Conservation (phyloP, 2,888 invertebrate genomes). For the Homarus gammarus region DNA sequence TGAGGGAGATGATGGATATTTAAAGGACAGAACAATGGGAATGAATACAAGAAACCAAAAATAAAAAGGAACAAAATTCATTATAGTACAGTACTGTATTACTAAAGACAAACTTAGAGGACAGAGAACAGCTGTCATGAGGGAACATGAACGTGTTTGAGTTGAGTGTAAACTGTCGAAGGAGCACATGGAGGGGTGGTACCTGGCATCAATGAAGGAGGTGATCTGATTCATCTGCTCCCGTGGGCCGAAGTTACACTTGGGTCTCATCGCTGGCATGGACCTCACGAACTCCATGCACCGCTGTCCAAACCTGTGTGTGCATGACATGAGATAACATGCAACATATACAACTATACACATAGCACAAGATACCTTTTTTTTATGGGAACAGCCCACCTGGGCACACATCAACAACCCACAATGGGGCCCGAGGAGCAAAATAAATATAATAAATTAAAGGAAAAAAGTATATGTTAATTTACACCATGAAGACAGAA, state of each 20-base stretch:
- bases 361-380: neutral
- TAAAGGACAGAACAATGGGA: neutral
- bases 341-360: neutral
- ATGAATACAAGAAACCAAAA: neutral
- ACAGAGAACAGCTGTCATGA: too few relatives aligned
- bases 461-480: too few relatives aligned
- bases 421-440: too few relatives aligned
- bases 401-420: too few relatives aligned
- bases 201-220: slow-evolving; percentile 87
- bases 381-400: too few relatives aligned
- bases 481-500: too few relatives aligned
- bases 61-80: neutral
- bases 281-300: slow-evolving; percentile 89
- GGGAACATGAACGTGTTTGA: too few relatives aligned
- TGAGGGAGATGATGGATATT: neutral
- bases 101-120: too few relatives aligned
- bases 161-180: too few relatives aligned
- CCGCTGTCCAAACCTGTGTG: slow-evolving; percentile 81
- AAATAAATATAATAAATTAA: too few relatives aligned
- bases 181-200: neutral
- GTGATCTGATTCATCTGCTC: slow-evolving; percentile 85
- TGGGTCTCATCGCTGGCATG: slow-evolving; percentile 83
- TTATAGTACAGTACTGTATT: neutral
- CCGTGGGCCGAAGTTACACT: slow-evolving; percentile 70
- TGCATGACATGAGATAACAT: neutral